Evolutionary conservation across 2,888 invertebrate genomes (phyloP).

Genomic region (Drosophila setosimentum): DNA sequence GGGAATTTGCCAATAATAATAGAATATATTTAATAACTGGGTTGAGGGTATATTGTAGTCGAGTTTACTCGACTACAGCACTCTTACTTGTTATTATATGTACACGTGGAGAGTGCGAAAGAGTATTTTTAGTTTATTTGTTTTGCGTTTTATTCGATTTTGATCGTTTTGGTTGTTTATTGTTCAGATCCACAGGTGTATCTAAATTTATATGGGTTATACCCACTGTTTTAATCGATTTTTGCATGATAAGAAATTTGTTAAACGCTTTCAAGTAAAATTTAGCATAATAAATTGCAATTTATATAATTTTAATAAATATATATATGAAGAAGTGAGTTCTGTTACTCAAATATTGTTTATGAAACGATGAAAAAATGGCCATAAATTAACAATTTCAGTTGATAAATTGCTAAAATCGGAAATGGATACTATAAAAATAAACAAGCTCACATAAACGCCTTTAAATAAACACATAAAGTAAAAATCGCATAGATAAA

Average conservation of each 20-base stretch:
- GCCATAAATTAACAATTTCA: conserved; percentile 14
- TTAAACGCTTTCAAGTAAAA: background rate
- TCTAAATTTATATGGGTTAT: background rate
- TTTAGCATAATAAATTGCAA: background rate
- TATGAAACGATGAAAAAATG: background rate
- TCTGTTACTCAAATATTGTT: background rate
- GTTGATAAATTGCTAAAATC: conserved; percentile 3
- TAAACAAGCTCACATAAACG: conserved; percentile 18
- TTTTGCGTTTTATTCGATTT: conserved; percentile 39
- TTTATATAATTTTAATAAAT: background rate
- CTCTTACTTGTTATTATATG: too few species aligned
- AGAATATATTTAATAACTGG: too few species aligned
- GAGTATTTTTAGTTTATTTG: conserved; percentile 36
- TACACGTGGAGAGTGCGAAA: background rate
- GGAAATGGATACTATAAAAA: background rate
- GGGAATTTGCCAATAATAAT: too few species aligned
- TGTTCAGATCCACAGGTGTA: conserved; percentile 48
- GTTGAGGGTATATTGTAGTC: too few species aligned
- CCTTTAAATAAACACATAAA: conserved; percentile 26
- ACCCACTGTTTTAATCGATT: background rate
- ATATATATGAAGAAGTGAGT: too few species aligned
- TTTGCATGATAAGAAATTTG: background rate
- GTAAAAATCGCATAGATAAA: conserved; percentile 29
- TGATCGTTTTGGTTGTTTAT: conserved; percentile 41
- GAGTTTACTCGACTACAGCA: too few species aligned